phyloP scores from a whole-genome alignment of 2,797 vertebrate genomes.

The Halcyon badia region DNA sequence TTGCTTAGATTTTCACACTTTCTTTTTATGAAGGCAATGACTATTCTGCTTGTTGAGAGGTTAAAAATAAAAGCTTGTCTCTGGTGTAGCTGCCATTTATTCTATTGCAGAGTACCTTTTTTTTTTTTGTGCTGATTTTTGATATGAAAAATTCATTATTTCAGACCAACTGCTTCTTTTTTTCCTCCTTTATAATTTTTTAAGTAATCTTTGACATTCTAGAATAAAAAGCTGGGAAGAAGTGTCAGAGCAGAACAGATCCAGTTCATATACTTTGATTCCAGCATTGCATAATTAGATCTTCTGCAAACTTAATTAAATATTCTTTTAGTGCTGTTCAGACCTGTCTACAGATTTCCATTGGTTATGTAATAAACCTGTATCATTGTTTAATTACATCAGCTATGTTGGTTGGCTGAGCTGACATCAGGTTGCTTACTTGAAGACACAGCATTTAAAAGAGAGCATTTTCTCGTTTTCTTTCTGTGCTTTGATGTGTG shows the following conservation, averaged over 20 bases:
- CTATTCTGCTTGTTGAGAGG: neutral
- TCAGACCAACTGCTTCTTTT: neutral
- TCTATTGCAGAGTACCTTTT: neutral
- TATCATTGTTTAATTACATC: constrained; percentile 64
- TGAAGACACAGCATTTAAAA: neutral
- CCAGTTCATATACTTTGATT: neutral
- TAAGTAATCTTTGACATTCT: neutral
- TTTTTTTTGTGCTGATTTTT: neutral
- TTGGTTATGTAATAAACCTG: constrained; percentile 58
- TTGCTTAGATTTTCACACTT: neutral
- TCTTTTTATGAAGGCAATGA: neutral
- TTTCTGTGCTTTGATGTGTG: neutral
- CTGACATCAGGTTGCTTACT: constrained; percentile 26
- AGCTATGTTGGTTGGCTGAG: neutral
- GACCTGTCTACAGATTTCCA: constrained; percentile 43
- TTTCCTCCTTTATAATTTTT: neutral
- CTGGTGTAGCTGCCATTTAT: neutral
- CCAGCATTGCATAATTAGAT: constrained; percentile 55
- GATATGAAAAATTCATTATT: constrained; percentile 23
- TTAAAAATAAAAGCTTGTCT: constrained; percentile 2
- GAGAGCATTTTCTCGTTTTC: constrained; percentile 29
- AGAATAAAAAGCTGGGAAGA: constrained; percentile 36
- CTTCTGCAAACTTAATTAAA: constrained; percentile 64
- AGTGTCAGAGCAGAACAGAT: constrained; percentile 33
- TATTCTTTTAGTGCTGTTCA: constrained; percentile 38